These are phyloP conservation scores for Chunga burmeisteri DNA, from an alignment of 2,113 vertebrate genomes.

Conservation along the genomic window DNA sequence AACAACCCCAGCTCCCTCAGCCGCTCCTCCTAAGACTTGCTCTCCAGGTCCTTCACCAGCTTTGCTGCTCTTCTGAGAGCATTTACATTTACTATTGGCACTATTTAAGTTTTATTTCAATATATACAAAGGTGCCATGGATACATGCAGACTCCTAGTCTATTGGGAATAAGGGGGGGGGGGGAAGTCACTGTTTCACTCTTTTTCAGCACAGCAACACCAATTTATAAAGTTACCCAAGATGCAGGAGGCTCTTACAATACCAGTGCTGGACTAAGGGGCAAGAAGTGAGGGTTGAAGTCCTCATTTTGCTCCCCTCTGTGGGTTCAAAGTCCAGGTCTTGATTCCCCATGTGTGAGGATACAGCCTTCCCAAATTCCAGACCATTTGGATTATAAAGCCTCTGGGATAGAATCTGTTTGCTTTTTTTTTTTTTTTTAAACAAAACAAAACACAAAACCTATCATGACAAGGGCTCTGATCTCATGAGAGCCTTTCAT, in stretches of 20 bases:
- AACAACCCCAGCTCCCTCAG: too few species aligned
- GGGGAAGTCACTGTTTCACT: not conserved
- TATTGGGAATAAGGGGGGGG: not conserved
- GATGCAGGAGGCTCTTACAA: not conserved
- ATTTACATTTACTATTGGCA: not conserved
- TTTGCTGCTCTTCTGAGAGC: too few species aligned
- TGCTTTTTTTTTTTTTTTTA: not conserved
- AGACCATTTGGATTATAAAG: not conserved
- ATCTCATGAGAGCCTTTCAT: conserved; percentile 33
- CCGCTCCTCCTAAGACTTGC: too few species aligned
- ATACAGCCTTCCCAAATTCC: not conserved
- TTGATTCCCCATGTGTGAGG: not conserved
- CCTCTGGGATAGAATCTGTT: not conserved
- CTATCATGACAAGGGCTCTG: conserved; percentile 4
- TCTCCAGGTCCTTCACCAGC: too few species aligned
- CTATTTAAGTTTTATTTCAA: not conserved
- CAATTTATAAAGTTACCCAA: not conserved
- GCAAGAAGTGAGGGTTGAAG: not conserved
- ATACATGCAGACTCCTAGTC: not conserved
- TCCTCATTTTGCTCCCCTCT: not conserved
- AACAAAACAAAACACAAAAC: not conserved
- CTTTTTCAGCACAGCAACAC: not conserved
- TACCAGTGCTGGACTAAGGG: not conserved
- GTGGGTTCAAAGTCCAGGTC: not conserved
- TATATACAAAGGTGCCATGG: not conserved